Conservation (phyloP, 2,888 invertebrate genomes). For the Polydrusus tereticollis region DNA sequence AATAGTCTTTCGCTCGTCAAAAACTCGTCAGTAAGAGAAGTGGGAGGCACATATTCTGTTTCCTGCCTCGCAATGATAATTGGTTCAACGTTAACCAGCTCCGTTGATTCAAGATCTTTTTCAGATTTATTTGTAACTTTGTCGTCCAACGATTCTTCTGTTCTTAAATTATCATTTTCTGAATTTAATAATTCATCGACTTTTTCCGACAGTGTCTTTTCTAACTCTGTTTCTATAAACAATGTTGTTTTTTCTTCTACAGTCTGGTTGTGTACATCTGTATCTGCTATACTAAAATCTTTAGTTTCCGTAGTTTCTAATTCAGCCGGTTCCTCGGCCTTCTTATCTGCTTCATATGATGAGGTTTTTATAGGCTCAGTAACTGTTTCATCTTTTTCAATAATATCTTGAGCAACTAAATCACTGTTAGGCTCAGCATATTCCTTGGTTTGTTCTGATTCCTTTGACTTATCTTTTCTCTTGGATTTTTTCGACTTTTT, state of each 20-base stretch:
- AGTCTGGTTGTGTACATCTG: neutral
- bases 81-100: neutral
- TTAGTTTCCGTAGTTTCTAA: too few species aligned
- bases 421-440: neutral
- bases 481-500: constrained; percentile 29
- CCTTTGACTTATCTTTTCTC: constrained; percentile 35
- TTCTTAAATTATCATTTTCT: neutral
- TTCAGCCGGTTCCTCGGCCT: neutral
- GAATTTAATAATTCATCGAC: neutral
- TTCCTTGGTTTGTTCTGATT: neutral
- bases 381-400: neutral
- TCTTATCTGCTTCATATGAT: too few species aligned
- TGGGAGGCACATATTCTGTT: neutral
- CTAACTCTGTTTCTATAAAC: neutral
- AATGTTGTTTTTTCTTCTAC: neutral
- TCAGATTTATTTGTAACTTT: neutral
- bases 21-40: neutral
- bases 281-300: too few species aligned
- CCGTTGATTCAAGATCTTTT: neutral
- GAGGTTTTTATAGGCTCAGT: too few species aligned
- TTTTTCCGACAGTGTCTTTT: too few species aligned
- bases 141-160: neutral
- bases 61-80: neutral
- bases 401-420: neutral
- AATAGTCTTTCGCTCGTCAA: neutral